Evolutionary conservation across 2,888 invertebrate genomes (phyloP), one percentile per base, ranked within the genome.

Genomic region (Scaptomyza reducta): DNA sequence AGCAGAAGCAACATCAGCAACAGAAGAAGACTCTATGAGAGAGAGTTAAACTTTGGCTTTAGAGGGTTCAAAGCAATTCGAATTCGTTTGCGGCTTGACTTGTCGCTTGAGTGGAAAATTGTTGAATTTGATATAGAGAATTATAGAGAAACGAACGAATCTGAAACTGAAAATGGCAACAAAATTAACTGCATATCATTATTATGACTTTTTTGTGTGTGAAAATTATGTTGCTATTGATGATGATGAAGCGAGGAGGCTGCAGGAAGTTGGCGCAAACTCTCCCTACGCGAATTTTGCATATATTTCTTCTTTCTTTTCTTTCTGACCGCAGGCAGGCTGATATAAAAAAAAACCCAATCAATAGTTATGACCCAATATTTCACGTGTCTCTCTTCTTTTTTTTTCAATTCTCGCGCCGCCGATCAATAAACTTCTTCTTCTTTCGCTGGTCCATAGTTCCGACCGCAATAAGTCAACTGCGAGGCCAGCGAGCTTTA

Each of bases 391-490:
- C 70, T 54, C 70, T 54, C 42, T 41, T 56, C 25, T 70, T 83
- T 61, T 67, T 70, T 76, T 69, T 70, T 75, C 44, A 50, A 58
- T 70, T 70, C 73, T 75, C 66, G 70, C 70, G 59, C 55, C 58
- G 75, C 57, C 63, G 65, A 70, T 86, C 79, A 86, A 86, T 83
- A 81, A 80, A 71, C 58, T 6, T 11, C 6, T n/a, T 25, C 5
- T 44, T 11, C 10, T 22, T 22, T 44, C n/a, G 9, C 11, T 42
- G 57, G 53, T 58, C 63, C 46, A 63, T 45, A 63, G 55, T 59
- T 68, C 51, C 81, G 66, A 84, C 84, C 84, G 78, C 84, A 84
- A 84, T 84, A 87, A 84, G 84, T 84, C 85, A 84, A 84, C 84
- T 72, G 74, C 72, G 79, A 82, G 85, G 85, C 87, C 84, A 82